phyloP scores from a whole-genome alignment of 2,888 invertebrate species.

The Belgica antarctica region DNA sequence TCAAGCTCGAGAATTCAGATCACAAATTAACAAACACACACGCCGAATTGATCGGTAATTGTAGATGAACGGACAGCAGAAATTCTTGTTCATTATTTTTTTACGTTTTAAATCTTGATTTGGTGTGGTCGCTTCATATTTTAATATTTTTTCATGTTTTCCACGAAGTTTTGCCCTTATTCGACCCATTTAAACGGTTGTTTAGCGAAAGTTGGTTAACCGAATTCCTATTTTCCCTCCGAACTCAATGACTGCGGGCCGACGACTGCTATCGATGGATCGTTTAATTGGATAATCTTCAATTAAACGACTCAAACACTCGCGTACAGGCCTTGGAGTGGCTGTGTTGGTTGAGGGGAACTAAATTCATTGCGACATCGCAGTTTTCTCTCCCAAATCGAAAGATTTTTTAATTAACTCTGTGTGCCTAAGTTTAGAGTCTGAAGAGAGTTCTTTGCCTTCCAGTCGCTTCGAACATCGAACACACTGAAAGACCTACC shows the following conservation, averaged over 20 bases:
- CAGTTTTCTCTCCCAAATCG: background rate
- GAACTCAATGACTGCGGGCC: no score
- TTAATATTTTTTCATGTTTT: background rate
- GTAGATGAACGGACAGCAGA: constrained; percentile 1
- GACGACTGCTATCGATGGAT: constrained; percentile 7
- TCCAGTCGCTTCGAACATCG: background rate
- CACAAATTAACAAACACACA: background rate
- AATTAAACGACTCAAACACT: constrained; percentile 8
- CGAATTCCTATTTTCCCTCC: background rate
- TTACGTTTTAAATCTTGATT: constrained; percentile 8
- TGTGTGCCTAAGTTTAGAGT: background rate
- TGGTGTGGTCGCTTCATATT: background rate
- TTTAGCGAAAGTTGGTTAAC: no score
- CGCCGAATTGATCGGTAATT: background rate
- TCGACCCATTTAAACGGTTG: background rate
- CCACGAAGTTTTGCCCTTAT: background rate
- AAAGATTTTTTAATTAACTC: background rate
- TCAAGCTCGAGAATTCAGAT: background rate
- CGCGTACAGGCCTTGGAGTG: no score
- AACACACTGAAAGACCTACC: constrained; percentile 10
- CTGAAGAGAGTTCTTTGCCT: background rate
- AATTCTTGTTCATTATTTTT: constrained; percentile 8
- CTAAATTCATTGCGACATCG: background rate
- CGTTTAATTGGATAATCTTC: constrained; percentile 18
- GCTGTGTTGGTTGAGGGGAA: background rate